A percentile compares a stretch with the other conserved stretches of the same genome.
Conservation (phyloP, 2,113 vertebrate genomes). For the Chaetodon auriga region DNA sequence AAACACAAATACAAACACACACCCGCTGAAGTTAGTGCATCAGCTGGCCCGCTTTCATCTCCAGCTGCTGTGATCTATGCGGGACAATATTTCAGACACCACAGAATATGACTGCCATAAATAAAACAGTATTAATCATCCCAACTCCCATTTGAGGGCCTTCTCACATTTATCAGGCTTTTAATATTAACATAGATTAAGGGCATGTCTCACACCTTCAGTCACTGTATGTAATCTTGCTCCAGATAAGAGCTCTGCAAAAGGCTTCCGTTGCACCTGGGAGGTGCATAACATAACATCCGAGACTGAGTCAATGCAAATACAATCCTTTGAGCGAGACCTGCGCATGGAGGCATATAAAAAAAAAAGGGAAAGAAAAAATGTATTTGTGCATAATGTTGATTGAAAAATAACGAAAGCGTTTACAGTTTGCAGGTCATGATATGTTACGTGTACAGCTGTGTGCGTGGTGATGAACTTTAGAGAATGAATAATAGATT, state of each 20-base stretch:
- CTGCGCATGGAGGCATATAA: too few relatives aligned
- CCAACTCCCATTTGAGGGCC: conserved; percentile 65
- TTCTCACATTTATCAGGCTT: conserved; percentile 82
- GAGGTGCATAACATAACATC: neutral
- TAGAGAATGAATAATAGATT: too few relatives aligned
- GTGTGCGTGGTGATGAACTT: too few relatives aligned
- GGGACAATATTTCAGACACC: conserved; percentile 74
- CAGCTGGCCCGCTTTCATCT: conserved; percentile 54
- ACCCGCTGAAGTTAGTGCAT: conserved; percentile 31
- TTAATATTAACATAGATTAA: conserved; percentile 84
- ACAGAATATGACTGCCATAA: conserved; percentile 76
- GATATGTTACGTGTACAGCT: neutral
- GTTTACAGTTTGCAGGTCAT: neutral
- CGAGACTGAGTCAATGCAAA: neutral
- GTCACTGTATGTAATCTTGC: conserved; percentile 53
- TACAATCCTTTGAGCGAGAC: neutral
- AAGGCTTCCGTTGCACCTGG: conserved; percentile 16
- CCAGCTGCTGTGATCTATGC: conserved; percentile 58
- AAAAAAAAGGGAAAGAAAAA: neutral
- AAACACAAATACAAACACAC: conserved; percentile 9
- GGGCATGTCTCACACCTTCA: conserved; percentile 71
- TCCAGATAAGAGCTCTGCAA: conserved; percentile 45
- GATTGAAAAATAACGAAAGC: neutral
- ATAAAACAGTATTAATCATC: conserved; percentile 83
- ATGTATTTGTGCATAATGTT: neutral